Percentiles rank a stretch among this genome's conserved stretches.
Conservation (phyloP, 2,888 invertebrate genomes). For the Tillus elongatus region DNA sequence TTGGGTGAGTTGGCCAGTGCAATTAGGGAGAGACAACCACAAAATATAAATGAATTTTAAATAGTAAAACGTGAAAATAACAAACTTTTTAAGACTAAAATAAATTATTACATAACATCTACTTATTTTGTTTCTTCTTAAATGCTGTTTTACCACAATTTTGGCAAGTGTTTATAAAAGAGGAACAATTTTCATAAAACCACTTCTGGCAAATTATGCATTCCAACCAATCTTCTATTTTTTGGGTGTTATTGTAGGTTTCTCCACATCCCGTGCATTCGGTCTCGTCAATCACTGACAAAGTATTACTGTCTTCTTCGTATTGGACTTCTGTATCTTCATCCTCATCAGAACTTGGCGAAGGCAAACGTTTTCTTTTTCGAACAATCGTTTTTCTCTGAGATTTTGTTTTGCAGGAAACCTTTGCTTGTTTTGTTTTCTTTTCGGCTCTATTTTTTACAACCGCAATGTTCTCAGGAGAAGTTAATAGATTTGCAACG, state of each 20-base stretch:
- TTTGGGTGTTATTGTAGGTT: no score
- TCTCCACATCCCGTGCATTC: constrained; percentile 16
- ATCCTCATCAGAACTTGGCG: neutral
- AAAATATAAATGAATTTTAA: no score
- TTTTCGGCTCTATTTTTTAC: constrained; percentile 2
- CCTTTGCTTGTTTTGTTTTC: neutral
- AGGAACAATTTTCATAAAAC: constrained; percentile 3
- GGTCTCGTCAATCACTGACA: constrained; percentile 11
- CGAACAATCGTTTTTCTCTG: constrained; percentile 2
- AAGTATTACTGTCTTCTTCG: constrained; percentile 12
- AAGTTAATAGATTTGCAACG: constrained; percentile 15
- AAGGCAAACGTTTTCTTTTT: constrained; percentile 3
- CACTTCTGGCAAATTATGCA: constrained; percentile 2
- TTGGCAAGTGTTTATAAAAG: constrained; percentile 2
- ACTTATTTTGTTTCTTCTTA: no score
- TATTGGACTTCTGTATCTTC: constrained; percentile 8
- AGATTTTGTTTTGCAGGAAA: neutral
- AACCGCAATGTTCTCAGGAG: constrained; percentile 11
- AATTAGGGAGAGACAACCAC: no score
- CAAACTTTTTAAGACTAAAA: neutral
- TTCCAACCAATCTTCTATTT: no score
- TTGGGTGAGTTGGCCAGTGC: constrained; percentile 4
- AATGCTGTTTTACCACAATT: constrained; percentile 2
- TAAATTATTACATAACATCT: constrained; percentile 3
- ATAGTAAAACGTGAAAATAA: neutral